Evolutionary conservation across 1,140 invertebrate genomes (phyloP).

Genomic region (Sminthurinus signatus): DNA sequence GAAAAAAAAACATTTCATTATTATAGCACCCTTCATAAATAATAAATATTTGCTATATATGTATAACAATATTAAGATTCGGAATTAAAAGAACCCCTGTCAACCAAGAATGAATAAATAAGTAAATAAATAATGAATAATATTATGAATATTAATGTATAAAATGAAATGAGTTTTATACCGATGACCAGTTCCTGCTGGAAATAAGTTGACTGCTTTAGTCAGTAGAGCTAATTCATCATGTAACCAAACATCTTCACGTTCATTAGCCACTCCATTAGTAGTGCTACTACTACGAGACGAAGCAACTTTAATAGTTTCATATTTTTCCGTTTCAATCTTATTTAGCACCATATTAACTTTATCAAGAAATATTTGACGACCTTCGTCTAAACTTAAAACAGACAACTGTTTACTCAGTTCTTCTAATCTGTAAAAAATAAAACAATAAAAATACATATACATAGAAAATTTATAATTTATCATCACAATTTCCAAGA

Average conservation of each 20-base stretch:
- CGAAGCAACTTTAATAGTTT: conserved; percentile 25
- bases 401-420: conserved; percentile 63
- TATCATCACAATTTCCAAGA: no score
- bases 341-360: conserved; percentile 28
- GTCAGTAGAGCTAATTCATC: conserved; percentile 81
- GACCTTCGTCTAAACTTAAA: conserved; percentile 50
- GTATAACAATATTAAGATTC: no score
- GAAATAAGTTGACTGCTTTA: conserved; percentile 93
- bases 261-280: conserved; percentile 14
- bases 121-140: no score
- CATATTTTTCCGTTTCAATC: conserved; percentile 38
- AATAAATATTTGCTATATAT: conserved; percentile 2
- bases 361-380: conserved; percentile 58
- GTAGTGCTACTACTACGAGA: not conserved
- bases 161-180: conserved; percentile 36
- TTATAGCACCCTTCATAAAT: not conserved
- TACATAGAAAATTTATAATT: no score
- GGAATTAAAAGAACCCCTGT: no score
- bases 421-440: conserved; percentile 63
- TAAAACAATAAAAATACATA: conserved; percentile 1
- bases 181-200: conserved; percentile 87
- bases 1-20: not conserved
- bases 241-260: conserved; percentile 60
- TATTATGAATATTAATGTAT: conserved; percentile 9
- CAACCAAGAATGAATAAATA: no score